Evolutionary conservation across 2,888 invertebrate species (phyloP).

Genomic region (Herminia tarsipennalis): DNA sequence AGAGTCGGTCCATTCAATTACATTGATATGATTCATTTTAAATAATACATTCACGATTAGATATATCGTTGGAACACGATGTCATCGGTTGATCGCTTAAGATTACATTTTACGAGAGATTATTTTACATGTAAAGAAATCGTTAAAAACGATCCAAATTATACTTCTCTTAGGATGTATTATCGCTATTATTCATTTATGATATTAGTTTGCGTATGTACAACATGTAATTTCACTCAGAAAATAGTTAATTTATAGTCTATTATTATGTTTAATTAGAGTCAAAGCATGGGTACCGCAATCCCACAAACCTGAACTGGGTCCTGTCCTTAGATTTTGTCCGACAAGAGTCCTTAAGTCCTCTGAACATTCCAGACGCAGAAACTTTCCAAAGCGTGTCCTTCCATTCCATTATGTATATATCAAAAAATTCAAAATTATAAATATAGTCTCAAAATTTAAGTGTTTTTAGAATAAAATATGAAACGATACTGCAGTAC

Average conservation of each 20-base stretch:
- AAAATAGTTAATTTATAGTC: slow-evolving; percentile 3
- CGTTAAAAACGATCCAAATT: too few species aligned
- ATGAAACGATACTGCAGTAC: too few species aligned
- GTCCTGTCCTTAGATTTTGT: slow-evolving; percentile 19
- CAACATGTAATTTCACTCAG: slow-evolving; percentile 6
- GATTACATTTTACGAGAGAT: too few species aligned
- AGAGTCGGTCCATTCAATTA: neutral
- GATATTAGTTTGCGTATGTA: too few species aligned
- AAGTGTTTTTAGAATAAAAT: too few species aligned
- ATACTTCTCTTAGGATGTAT: too few species aligned
- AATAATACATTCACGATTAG: too few species aligned
- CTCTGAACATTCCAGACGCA: slow-evolving; percentile 13
- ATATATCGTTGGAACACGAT: too few species aligned
- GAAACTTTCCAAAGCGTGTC: slow-evolving; percentile 15
- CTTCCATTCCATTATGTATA: slow-evolving; percentile 20
- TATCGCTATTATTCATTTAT: too few species aligned
- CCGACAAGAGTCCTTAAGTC: slow-evolving; percentile 14
- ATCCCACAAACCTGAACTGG: slow-evolving; percentile 19
- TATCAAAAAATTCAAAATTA: slow-evolving; percentile 18
- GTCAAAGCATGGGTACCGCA: slow-evolving; percentile 17
- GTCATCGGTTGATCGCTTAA: too few species aligned
- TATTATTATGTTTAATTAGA: slow-evolving; percentile 5
- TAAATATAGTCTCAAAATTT: slow-evolving; percentile 3
- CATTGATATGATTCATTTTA: too few species aligned
- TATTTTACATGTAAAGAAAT: too few species aligned